A percentile compares a stretch with the other conserved stretches of the same genome.
phyloP scores from a whole-genome alignment of 2,888 invertebrate genomes.

The Tipula lateralis region DNA sequence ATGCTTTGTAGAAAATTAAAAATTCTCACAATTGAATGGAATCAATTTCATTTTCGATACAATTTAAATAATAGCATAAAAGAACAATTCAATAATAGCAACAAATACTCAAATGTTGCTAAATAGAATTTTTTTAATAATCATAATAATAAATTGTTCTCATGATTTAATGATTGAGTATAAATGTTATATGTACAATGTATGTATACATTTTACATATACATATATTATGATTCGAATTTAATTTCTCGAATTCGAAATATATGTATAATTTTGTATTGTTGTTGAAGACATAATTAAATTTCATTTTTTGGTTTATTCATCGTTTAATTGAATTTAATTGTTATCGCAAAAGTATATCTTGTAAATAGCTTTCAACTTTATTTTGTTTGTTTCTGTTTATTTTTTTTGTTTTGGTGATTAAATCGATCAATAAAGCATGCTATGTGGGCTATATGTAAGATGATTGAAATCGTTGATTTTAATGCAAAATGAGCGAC shows the following conservation, averaged over 20 bases:
- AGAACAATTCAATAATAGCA: background rate
- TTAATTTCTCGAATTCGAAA: background rate
- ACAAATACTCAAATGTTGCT: background rate
- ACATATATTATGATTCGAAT: background rate
- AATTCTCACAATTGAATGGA: slow-evolving; percentile 16
- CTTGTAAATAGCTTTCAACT: background rate
- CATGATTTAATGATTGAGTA: background rate
- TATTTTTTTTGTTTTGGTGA: no score
- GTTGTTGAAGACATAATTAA: slow-evolving; percentile 6
- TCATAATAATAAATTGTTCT: background rate
- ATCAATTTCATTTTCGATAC: background rate
- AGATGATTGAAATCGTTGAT: background rate
- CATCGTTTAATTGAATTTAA: background rate
- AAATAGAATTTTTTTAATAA: background rate
- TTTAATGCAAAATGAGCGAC: background rate
- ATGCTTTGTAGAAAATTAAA: background rate
- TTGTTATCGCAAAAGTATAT: background rate
- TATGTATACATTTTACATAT: background rate
- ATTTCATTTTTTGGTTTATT: background rate
- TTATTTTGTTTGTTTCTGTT: no score
- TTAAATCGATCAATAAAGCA: background rate
- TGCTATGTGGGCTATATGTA: background rate
- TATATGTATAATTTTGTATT: background rate
- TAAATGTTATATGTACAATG: background rate
- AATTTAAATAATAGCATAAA: background rate